phyloP scores from a whole-genome alignment of 92 coral and sea anemone genomes.

The Phymanthus crucifer region DNA sequence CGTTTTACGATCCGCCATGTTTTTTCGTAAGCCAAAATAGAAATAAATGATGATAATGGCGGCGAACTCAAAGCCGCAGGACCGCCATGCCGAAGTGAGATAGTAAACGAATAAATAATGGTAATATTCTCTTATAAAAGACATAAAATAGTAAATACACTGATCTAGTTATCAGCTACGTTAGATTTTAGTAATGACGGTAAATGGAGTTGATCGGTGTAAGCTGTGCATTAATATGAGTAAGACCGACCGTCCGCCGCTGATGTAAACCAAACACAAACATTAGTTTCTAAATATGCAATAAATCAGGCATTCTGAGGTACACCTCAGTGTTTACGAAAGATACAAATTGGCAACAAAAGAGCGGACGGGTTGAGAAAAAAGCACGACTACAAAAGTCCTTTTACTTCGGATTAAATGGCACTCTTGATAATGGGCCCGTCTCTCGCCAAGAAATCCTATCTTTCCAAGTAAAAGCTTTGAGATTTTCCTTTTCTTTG shows the following conservation, averaged over 20 bases:
- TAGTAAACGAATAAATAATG: not conserved
- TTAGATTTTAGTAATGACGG: conserved; percentile 8
- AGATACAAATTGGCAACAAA: conserved; percentile 3
- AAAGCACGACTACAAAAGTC: not conserved
- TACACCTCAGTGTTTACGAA: not conserved
- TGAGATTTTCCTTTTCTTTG: not conserved
- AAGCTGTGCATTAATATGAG: not conserved
- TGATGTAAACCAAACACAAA: conserved; percentile 8
- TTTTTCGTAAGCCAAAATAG: not conserved
- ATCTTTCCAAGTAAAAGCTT: conserved; percentile 11
- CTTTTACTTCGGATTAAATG: not conserved
- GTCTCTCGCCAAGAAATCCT: conserved; percentile 10
- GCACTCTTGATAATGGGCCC: conserved; percentile 2
- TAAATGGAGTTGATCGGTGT: conserved; percentile 2
- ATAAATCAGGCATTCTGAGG: not conserved
- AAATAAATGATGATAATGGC: not conserved
- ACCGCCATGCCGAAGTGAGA: conserved; percentile 6
- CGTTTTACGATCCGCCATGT: not conserved
- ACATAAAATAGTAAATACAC: conserved; percentile 1
- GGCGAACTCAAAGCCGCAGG: conserved; percentile 13
- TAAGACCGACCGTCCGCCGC: not conserved
- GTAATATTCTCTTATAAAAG: not conserved
- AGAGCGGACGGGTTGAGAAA: conserved; percentile 3
- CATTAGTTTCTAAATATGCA: conserved; percentile 1
- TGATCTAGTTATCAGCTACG: conserved; percentile 1